Evolutionary conservation across 1,140 invertebrate genomes (phyloP).

Genomic region (Trissolcus basalis): DNA sequence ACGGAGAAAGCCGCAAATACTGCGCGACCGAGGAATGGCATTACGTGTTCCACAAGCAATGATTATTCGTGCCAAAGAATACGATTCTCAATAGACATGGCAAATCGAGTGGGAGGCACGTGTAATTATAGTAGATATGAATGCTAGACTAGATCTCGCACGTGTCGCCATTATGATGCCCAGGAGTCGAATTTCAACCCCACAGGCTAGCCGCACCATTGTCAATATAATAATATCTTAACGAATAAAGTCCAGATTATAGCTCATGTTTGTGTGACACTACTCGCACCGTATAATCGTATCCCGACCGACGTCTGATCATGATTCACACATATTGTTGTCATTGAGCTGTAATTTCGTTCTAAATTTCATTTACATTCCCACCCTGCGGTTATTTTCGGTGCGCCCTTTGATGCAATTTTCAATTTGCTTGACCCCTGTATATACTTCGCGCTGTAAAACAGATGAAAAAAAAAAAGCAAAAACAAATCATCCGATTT

Average conservation of each 20-base stretch:
- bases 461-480: conserved; percentile 3
- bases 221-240: conserved; percentile 68
- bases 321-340: conserved; percentile 53
- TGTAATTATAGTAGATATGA: conserved; percentile 68
- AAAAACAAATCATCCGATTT: neutral
- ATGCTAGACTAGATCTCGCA: conserved; percentile 65
- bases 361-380: conserved; percentile 16
- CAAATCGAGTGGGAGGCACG: conserved; percentile 49
- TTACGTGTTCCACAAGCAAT: conserved; percentile 46
- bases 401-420: neutral
- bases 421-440: conserved; percentile 3
- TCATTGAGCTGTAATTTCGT: conserved; percentile 24
- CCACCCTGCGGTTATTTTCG: conserved; percentile 2
- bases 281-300: conserved; percentile 68
- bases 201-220: conserved; percentile 66
- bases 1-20: conserved; percentile 26
- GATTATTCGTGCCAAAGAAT: conserved; percentile 53
- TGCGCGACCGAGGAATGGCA: conserved; percentile 1
- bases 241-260: conserved; percentile 60
- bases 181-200: conserved; percentile 69
- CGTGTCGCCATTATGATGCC: conserved; percentile 67
- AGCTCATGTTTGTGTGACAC: conserved; percentile 60
- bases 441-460: too few species aligned
- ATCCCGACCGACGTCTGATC: conserved; percentile 51
- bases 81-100: conserved; percentile 44